phyloP scores from a whole-genome alignment of 30 jellyfish, hydroid and myxozoan species.

The Calvadosia cruxmelitensis region DNA sequence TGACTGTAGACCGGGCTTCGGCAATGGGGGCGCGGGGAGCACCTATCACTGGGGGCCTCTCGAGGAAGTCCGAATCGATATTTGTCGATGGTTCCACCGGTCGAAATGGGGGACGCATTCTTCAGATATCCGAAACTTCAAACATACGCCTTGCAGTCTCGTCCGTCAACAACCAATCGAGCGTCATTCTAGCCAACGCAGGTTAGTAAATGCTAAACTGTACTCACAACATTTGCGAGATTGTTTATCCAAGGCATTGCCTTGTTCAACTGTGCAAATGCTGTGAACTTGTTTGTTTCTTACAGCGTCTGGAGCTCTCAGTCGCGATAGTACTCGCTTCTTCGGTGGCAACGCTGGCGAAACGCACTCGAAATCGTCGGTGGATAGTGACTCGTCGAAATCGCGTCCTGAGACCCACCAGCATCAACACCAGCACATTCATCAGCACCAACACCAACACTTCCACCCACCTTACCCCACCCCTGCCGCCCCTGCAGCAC shows the following conservation, averaged over 20 bases:
- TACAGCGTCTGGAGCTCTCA: too few relatives aligned
- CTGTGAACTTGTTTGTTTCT: too few relatives aligned
- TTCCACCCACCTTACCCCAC: conserved; percentile 45
- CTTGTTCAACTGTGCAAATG: too few relatives aligned
- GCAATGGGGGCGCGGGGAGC: neutral
- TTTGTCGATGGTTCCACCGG: neutral
- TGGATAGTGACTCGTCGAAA: too few relatives aligned
- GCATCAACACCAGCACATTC: conserved; percentile 57
- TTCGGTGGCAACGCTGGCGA: too few relatives aligned
- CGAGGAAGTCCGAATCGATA: neutral
- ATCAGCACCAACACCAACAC: conserved; percentile 74
- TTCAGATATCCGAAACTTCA: neutral
- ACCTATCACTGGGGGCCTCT: neutral
- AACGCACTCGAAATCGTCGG: too few relatives aligned
- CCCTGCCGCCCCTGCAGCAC: neutral
- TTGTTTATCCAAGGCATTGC: too few relatives aligned
- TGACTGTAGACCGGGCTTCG: neutral
- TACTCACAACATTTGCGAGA: too few relatives aligned
- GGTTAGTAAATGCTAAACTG: too few relatives aligned
- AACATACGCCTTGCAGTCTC: neutral
- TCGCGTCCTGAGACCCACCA: too few relatives aligned
- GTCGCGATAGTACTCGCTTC: too few relatives aligned
- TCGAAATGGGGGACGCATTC: neutral
- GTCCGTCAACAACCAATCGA: neutral
- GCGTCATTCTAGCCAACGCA: neutral